Evolutionary conservation across 2,888 invertebrate genomes (phyloP).

Genomic region (Agrotis clavis): DNA sequence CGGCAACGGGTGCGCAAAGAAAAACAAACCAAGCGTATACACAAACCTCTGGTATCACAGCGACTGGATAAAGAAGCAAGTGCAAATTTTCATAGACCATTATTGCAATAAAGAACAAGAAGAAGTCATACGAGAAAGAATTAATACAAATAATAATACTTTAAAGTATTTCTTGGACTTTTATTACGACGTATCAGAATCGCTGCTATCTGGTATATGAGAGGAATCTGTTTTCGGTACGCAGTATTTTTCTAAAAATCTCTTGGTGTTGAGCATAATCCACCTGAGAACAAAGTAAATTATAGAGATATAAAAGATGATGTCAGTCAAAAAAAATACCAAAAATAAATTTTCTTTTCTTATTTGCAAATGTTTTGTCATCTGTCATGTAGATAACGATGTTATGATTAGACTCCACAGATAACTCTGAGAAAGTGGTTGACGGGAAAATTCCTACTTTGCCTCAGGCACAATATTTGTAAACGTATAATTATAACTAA

Average conservation of each 20-base stretch:
- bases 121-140: fast-evolving
- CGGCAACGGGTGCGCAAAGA: conserved; percentile 82
- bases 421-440: neutral
- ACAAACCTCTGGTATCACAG: conserved; percentile 78
- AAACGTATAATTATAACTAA: too few relatives aligned
- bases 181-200: conserved; percentile 5
- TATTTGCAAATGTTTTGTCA: conserved; percentile 11
- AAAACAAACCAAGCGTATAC: conserved; percentile 81
- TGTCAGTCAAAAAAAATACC: neutral
- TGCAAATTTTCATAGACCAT: conserved; percentile 61
- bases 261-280: conserved; percentile 76
- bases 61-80: conserved; percentile 75
- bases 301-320: neutral
- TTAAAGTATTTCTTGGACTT: neutral
- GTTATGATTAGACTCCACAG: neutral
- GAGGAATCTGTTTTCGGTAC: conserved; percentile 4
- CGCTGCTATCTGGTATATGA: neutral
- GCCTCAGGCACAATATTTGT: too few relatives aligned
- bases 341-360: conserved; percentile 10
- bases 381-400: conserved; percentile 11
- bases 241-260: conserved; percentile 73
- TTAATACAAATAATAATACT: conserved; percentile 12
- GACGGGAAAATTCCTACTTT: neutral
- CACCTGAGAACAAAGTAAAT: conserved; percentile 72
- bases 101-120: conserved; percentile 58